Evolutionary conservation across 2,888 invertebrate species (phyloP), one percentile per base, ranked within the genome.

Genomic region (Drosophila suboccidentalis): DNA sequence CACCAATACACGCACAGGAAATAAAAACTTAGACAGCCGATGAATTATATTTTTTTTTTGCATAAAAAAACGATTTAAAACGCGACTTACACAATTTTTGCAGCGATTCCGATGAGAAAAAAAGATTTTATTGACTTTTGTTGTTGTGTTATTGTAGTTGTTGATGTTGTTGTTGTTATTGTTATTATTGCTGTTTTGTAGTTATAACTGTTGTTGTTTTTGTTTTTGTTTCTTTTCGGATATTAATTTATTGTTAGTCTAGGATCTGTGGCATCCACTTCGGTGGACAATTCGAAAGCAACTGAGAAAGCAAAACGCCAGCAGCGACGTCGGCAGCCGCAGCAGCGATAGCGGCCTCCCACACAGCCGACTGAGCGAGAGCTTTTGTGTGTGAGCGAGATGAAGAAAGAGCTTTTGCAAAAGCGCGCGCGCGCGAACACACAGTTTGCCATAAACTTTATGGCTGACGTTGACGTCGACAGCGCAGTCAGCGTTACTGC

Each of bases 271-370:
- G 36, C 89, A 78, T 67, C 90, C 79, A 75, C 76, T 71, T 78
- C 77, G 88, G 80, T 83, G 85, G 80, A 90, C 88, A 87, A 85
- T 87, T 89, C 82, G 74, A 88, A 87, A 90, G 90, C 87, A 85
- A 90, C 90, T 90, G 75, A 88, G 75, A 88, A 81, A 59, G 49
- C 63, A 50, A 67, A 69, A 41, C 54, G 68, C 29, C 34, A 65
- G 32, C 63, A 59, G 38, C 38, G 11, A 13, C n/a, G 41, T 34
- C 61, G 58, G 60, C 65, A 34, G 29, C 17, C 9, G n/a, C 22
- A 38, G 60, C 65, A 34, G 29, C 17, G 10, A 11, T 17, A 38
- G 53, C 53, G 53, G 62, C 65, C 68, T 38, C 75, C 67, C 62
- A 66, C 57, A 65, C 39, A 63, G 13, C 36, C 36, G 59, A 47